Conservation (phyloP, 2,888 invertebrate genomes). For the Metalampra italica region DNA sequence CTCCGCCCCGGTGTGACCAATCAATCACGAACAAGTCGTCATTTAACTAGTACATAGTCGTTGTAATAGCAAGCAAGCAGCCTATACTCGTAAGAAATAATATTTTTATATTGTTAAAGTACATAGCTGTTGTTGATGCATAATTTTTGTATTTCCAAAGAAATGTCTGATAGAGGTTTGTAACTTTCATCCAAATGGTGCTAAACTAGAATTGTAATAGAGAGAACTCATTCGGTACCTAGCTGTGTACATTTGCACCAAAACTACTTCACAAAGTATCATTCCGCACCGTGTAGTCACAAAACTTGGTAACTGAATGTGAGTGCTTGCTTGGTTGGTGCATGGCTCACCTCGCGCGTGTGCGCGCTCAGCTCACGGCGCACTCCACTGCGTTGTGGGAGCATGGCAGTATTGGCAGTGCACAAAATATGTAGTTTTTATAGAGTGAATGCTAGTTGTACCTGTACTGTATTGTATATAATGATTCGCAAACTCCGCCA, state of each 20-base stretch:
- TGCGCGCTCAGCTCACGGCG: too few relatives aligned
- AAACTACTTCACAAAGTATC: constrained; percentile 15
- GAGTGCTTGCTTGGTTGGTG: constrained; percentile 4
- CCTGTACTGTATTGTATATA: too few relatives aligned
- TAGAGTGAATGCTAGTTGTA: constrained; percentile 5
- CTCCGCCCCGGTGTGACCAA: too few relatives aligned
- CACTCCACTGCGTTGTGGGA: constrained; percentile 11
- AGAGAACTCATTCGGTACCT: constrained; percentile 17
- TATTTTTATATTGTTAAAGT: constrained; percentile 76
- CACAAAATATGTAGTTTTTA: constrained; percentile 12
- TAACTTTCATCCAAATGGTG: constrained; percentile 66
- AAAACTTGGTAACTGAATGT: constrained; percentile 12
- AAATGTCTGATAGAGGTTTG: constrained; percentile 38
- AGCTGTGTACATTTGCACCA: constrained; percentile 17
- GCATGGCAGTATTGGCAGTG: constrained; percentile 15
- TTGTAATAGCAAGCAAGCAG: constrained; percentile 54
- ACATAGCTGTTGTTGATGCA: constrained; percentile 63
- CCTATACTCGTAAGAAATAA: constrained; percentile 65
- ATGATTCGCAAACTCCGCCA: too few relatives aligned
- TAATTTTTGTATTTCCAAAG: constrained; percentile 63
- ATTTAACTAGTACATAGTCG: constrained; percentile 29
- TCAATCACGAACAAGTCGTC: too few relatives aligned
- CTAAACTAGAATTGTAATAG: constrained; percentile 47
- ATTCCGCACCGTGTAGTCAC: constrained; percentile 27
- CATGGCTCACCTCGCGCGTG: background rate